Evolutionary conservation across 2,797 vertebrate species (phyloP), one percentile per base, ranked within the genome.

Genomic region (Spondyliosoma cantharus): DNA sequence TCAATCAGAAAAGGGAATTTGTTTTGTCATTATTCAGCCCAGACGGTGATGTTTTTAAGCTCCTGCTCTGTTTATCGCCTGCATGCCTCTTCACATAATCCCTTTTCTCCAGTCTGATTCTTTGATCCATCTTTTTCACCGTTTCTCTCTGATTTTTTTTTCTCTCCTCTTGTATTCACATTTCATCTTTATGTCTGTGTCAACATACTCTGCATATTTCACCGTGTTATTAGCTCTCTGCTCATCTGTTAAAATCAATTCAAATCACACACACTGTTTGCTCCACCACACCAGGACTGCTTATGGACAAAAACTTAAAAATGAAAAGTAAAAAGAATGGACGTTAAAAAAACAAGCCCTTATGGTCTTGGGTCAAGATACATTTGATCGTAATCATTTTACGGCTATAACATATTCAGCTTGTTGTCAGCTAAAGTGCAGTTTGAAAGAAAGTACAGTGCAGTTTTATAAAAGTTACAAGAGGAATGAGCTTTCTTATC

Each of bases 401-500:
- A 13, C 58, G 42, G 13, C 46, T 60, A 61, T 72, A 71, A 65
- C 54, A 48, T 13, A 58, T 69, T 72, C 66, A 49, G 9, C 17
- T 50, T 57, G 46, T 62, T 57, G 24, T 25, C 12, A 22, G 16
- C n/a, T 37, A 16, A 71, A 80, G 69, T 69, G 20, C 32, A 43
- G 17, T 68, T 22, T 78, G 42, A 74, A 66, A 56, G 58, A 11
- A 19, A 45, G n/a, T 9, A 45, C n/a, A 1, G 50, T 49, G 42
- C 1, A 48, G 24, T 27, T 17, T 68, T 61, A 42, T 43, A 24
- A 68, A 81, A 64, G 52, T 52, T 15, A 32, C 29, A 58, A 58
- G 20, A 68, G 32, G 22, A 61, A 66, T 19, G 46, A 17, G 64
- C 53, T 75, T 74, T 65, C 25, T 67, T 66, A 52, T 80, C 62